Percentiles rank a stretch among this genome's conserved stretches.
These are phyloP conservation scores for Crematogaster levior DNA, from an alignment of 2,888 invertebrate species.

Conservation along the genomic window DNA sequence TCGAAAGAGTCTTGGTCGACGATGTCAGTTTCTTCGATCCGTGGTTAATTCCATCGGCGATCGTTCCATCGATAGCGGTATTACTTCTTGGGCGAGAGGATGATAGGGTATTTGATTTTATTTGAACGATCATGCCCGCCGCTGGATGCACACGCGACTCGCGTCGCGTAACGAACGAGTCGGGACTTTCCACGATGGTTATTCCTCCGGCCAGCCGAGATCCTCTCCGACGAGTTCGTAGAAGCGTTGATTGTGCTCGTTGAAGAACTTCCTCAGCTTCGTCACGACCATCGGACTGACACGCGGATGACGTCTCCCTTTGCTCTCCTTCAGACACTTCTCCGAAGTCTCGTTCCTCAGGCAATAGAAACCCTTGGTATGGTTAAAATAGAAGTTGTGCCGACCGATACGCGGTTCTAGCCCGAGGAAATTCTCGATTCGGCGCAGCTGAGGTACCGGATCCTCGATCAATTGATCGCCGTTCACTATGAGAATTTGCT, in stretches of 20 bases:
- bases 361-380: slow-evolving; percentile 98
- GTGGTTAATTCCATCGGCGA: not conserved
- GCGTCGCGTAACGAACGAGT: slow-evolving; percentile 41
- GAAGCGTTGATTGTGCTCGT: slow-evolving; percentile 96
- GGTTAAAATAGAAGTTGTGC: slow-evolving; percentile 98
- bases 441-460: slow-evolving; percentile 94
- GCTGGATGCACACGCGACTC: slow-evolving; percentile 41
- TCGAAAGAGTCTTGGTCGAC: not conserved
- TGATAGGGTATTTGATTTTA: slow-evolving; percentile 7
- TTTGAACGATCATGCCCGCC: slow-evolving; percentile 3
- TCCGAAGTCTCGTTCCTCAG: slow-evolving; percentile 93
- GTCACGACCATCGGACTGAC: slow-evolving; percentile 93
- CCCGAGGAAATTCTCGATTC: slow-evolving; percentile 95
- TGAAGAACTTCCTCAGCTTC: slow-evolving; percentile 94
- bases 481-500: slow-evolving; percentile 97
- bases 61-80: no score
- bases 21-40: not conserved
- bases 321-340: slow-evolving; percentile 94
- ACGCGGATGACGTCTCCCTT: slow-evolving; percentile 93
- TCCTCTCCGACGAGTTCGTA: slow-evolving; percentile 97
- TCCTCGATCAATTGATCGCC: slow-evolving; percentile 96
- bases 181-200: slow-evolving; percentile 76
- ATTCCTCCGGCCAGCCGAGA: slow-evolving; percentile 97
- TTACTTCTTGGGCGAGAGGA: slow-evolving; percentile 1
- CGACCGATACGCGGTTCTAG: slow-evolving; percentile 90